Conservation (phyloP, 2,113 vertebrate genomes). For the Lucifuga dentata region DNA sequence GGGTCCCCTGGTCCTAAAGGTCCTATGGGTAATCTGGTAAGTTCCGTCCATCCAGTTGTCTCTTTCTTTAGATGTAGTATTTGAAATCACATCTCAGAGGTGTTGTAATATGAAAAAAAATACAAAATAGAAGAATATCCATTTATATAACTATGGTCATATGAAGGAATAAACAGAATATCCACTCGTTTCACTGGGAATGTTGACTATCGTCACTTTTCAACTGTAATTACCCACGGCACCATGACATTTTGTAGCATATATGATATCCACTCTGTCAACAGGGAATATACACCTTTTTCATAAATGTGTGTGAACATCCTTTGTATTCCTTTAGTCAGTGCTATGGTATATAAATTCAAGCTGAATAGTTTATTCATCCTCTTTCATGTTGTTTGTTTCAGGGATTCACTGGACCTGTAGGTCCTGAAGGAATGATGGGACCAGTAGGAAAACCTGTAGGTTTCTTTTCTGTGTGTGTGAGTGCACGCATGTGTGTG, state of each 20-base stretch:
- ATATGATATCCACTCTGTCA: background rate
- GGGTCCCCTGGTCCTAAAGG: slow-evolving; percentile 93
- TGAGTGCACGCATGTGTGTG: slow-evolving; percentile 22
- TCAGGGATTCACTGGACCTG: slow-evolving; percentile 91
- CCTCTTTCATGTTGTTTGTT: slow-evolving; percentile 61
- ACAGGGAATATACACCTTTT: background rate
- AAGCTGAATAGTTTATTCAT: background rate
- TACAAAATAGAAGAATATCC: too few species aligned
- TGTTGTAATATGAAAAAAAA: background rate
- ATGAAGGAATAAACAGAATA: background rate
- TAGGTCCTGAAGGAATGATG: slow-evolving; percentile 89
- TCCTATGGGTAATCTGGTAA: slow-evolving; percentile 88
- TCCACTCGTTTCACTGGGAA: too few species aligned
- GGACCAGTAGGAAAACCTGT: slow-evolving; percentile 91
- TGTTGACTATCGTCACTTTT: background rate
- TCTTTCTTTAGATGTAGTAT: background rate
- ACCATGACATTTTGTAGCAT: background rate
- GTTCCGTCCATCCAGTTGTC: slow-evolving; percentile 52
- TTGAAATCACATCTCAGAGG: background rate
- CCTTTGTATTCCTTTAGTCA: background rate
- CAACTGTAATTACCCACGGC: background rate
- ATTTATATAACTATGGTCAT: background rate
- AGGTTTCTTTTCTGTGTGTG: slow-evolving; percentile 72
- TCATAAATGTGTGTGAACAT: too few species aligned
- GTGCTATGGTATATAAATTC: background rate